Percentiles rank a stretch among this genome's conserved stretches.
Evolutionary conservation across 2,797 vertebrate species (phyloP).

Genomic region (Mormyrus proboscirostris): DNA sequence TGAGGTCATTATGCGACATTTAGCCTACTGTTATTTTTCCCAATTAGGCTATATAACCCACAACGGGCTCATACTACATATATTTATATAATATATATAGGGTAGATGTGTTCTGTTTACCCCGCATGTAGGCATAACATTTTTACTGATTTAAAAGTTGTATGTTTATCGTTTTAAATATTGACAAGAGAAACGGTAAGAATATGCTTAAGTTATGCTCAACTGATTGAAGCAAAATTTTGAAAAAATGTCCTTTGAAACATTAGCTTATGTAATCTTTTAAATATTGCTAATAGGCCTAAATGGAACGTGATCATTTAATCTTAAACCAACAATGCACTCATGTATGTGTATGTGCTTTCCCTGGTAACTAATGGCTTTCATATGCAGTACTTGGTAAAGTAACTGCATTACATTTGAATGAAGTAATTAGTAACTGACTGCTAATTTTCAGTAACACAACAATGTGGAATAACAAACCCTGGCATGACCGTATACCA

Average conservation of each 20-base stretch:
- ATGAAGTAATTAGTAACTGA: not conserved
- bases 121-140: not conserved
- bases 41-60: not conserved
- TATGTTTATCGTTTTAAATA: not conserved
- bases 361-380: not conserved
- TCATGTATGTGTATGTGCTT: not conserved
- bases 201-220: not conserved
- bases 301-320: not conserved
- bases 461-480: not conserved
- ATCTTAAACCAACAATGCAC: not conserved
- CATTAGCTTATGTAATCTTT: not conserved
- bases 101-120: not conserved
- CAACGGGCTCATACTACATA: not conserved
- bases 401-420: not conserved
- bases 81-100: not conserved
- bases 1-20: not conserved
- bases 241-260: not conserved
- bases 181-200: not conserved
- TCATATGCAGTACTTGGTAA: not conserved
- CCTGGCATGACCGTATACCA: not conserved
- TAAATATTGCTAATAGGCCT: not conserved
- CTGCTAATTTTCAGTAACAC: not conserved
- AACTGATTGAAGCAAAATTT: not conserved
- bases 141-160: not conserved
- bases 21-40: not conserved